These are phyloP conservation scores for Actinernus sp. DNA, from an alignment of 92 coral and sea anemone species.

Conservation along the genomic window DNA sequence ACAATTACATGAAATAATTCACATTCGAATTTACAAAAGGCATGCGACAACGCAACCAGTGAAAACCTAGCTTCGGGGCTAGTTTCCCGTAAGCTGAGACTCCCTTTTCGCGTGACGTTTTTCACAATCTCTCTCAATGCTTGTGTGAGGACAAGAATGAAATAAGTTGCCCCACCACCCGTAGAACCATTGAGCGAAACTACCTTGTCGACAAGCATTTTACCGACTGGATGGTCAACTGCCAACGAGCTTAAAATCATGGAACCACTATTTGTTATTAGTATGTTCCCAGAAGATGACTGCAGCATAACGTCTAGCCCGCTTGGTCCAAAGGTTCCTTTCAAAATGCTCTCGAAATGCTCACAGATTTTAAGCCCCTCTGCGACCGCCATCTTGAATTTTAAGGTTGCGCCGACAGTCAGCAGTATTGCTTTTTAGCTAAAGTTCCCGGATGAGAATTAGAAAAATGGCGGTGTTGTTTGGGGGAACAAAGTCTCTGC, in stretches of 20 bases:
- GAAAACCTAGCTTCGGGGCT: constrained; percentile 35
- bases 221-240: constrained; percentile 67
- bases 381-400: constrained; percentile 79
- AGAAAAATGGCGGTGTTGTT: constrained; percentile 40
- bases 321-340: constrained; percentile 93
- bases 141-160: constrained; percentile 70
- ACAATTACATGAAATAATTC: constrained; percentile 20
- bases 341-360: constrained; percentile 65
- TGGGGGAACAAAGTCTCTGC: too few species aligned
- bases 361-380: constrained; percentile 67
- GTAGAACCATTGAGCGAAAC: constrained; percentile 45
- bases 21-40: constrained; percentile 45
- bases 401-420: too few species aligned
- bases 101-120: constrained; percentile 1
- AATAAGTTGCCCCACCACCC: constrained; percentile 90
- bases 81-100: constrained; percentile 13
- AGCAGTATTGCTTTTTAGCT: neutral
- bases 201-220: constrained; percentile 68
- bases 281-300: constrained; percentile 85
- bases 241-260: constrained; percentile 75
- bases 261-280: constrained; percentile 87
- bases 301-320: constrained; percentile 87
- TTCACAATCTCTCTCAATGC: constrained; percentile 56
- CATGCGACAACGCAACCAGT: constrained; percentile 57
- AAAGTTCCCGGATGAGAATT: constrained; percentile 34